These are phyloP conservation scores for Acanthornis magna DNA, from an alignment of 2,797 vertebrate species.

Conservation along the genomic window DNA sequence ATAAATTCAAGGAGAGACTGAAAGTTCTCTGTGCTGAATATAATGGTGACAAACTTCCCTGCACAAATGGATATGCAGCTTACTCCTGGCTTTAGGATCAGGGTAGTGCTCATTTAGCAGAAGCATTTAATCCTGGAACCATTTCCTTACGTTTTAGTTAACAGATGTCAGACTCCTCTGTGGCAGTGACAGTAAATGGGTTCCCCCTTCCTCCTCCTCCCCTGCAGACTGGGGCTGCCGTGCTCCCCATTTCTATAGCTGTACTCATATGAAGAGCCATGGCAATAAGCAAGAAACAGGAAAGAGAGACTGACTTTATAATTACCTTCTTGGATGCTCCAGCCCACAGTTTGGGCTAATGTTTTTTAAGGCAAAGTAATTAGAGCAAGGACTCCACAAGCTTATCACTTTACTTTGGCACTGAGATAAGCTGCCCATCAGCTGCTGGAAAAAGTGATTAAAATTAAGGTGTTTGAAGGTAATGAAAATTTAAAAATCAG, in stretches of 20 bases:
- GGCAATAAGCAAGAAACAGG: neutral
- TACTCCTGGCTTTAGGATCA: neutral
- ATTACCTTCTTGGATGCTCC: neutral
- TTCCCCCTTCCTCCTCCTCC: neutral
- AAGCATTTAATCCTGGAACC: neutral
- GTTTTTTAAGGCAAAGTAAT: neutral
- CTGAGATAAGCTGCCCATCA: neutral
- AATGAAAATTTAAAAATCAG: neutral
- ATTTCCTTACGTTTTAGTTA: neutral
- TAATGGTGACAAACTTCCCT: neutral
- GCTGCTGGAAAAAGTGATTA: neutral
- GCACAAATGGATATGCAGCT: neutral
- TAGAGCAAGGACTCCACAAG: neutral
- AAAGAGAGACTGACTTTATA: neutral
- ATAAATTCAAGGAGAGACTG: neutral
- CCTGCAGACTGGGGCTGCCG: neutral
- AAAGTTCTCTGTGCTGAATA: neutral
- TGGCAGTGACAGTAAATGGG: neutral
- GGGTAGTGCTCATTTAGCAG: neutral
- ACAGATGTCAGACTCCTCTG: neutral
- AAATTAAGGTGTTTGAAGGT: neutral
- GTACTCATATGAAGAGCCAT: neutral
- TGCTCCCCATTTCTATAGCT: neutral
- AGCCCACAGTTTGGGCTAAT: neutral
- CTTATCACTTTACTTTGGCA: neutral